Evolutionary conservation across 2,113 vertebrate genomes (phyloP), one percentile per base, ranked within the genome.

Genomic region (Alligator mississippiensis): DNA sequence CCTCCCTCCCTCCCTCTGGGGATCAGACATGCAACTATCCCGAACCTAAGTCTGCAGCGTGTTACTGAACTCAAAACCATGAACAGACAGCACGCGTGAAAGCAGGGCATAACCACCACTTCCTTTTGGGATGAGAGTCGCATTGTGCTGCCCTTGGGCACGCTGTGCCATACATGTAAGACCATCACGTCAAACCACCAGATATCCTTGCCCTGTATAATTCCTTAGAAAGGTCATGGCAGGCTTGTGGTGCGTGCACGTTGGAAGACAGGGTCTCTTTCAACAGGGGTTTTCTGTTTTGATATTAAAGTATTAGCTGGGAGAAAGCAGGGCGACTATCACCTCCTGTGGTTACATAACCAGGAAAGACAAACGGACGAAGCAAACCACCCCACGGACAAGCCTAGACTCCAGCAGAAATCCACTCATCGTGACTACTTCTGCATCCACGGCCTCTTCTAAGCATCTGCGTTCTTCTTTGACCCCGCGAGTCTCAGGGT

Each of bases 281-380:
- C 4, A 64, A 4, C 7, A 82, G 0, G 25, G 2, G 47, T 27
- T 63, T 55, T 78, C 68, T 4, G 1, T 16, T 47, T 24, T 7
- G 30, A 4, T 4, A 2, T 0, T 3, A 3, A 70, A 25, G 25
- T 22, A 11, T 34, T 24, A 8, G 13, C 54, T 0, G 2, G 30
- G 63, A 72, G 57, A 81, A 54, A 0, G 25, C 7, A 3, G 6
- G 57, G 7, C 14, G 24, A 70, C 63, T 5, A 22, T 9, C 38
- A 55, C 12, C 82, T 54, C 77, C 34, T 17, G 1, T 1, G 3
- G 63, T 74, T 21, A n/a, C 82, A 1, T 4, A 38, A 54, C 0
- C 0, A 5, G 25, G 24, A 78, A 82, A 61, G 0, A 5, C 1
- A 0, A 6, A 9, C 4, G 1, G 1, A 21, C 3, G 5, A 47